Percentiles rank a stretch among this genome's conserved stretches.
phyloP scores from a whole-genome alignment of 2,888 invertebrate genomes.

The Agrochola litura region DNA sequence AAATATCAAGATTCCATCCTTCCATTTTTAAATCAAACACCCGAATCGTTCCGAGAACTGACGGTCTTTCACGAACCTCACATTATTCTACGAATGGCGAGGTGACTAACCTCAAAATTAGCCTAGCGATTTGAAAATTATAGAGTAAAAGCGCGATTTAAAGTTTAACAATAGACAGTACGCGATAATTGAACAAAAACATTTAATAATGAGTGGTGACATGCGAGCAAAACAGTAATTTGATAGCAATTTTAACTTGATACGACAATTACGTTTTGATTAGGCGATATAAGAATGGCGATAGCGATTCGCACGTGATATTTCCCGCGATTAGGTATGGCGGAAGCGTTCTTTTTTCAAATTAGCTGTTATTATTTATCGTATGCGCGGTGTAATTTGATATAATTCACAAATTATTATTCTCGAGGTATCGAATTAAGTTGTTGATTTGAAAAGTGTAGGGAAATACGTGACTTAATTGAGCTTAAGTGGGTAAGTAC shows the following conservation, averaged over 20 bases:
- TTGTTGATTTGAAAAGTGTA: slow-evolving; percentile 49
- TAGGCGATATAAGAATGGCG: slow-evolving; percentile 68
- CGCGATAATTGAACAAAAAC: slow-evolving; percentile 57
- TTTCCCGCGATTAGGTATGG: slow-evolving; percentile 61
- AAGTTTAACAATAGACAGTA: slow-evolving; percentile 57
- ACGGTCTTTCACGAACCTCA: slow-evolving; percentile 58
- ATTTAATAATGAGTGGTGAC: slow-evolving; percentile 71
- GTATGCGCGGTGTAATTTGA: slow-evolving; percentile 57
- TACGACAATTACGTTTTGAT: slow-evolving; percentile 73
- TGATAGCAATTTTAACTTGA: slow-evolving; percentile 74
- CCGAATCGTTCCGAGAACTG: slow-evolving; percentile 65
- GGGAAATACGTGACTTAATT: slow-evolving; percentile 33
- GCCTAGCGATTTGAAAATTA: slow-evolving; percentile 65
- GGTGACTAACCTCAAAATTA: slow-evolving; percentile 68
- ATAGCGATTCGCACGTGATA: slow-evolving; percentile 67
- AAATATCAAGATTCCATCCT: slow-evolving; percentile 63
- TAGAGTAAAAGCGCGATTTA: slow-evolving; percentile 53
- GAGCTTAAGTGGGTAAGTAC: background rate
- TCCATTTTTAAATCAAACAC: slow-evolving; percentile 68
- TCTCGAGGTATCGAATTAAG: slow-evolving; percentile 21
- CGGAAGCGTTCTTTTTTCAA: slow-evolving; percentile 69
- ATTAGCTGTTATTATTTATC: slow-evolving; percentile 62
- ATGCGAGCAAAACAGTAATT: slow-evolving; percentile 76
- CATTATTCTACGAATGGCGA: slow-evolving; percentile 59
- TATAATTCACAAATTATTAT: slow-evolving; percentile 53